Conservation (phyloP, 2,888 invertebrate species). For the Odontomyia ornata region DNA sequence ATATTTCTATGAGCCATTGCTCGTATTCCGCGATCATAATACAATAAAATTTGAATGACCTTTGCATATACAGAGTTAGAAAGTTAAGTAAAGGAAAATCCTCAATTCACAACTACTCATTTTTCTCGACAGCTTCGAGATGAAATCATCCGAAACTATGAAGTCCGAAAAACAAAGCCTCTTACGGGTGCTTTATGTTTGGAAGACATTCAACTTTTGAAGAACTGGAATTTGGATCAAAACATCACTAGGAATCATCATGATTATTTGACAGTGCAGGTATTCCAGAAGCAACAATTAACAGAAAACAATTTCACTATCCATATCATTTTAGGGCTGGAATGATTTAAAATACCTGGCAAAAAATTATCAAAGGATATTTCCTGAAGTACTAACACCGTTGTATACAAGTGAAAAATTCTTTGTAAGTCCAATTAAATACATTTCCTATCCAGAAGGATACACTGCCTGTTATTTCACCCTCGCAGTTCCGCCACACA, state of each 20-base stretch:
- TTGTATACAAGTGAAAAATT: conserved; percentile 67
- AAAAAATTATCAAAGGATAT: conserved; percentile 72
- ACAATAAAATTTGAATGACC: too few relatives aligned
- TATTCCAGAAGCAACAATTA: conserved; percentile 41
- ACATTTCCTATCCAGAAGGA: background rate
- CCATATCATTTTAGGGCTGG: conserved; percentile 66
- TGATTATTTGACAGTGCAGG: conserved; percentile 68
- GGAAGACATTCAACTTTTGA: conserved; percentile 73
- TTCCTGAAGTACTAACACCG: conserved; percentile 69
- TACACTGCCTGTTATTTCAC: background rate
- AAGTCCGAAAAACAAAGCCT: conserved; percentile 64
- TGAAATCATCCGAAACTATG: conserved; percentile 75
- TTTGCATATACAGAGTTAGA: too few relatives aligned
- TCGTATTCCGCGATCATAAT: too few relatives aligned
- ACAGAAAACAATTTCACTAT: background rate
- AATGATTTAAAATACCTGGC: conserved; percentile 75
- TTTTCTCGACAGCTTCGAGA: conserved; percentile 61
- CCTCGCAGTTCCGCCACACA: conserved; percentile 70
- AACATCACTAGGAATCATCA: conserved; percentile 70
- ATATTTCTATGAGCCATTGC: too few relatives aligned
- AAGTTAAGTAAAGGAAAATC: too few relatives aligned
- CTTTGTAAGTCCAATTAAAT: conserved; percentile 64
- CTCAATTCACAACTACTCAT: too few relatives aligned
- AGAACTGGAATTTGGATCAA: conserved; percentile 73
- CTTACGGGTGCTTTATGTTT: conserved; percentile 72